Evolutionary conservation across 1,140 invertebrate species (phyloP), one percentile per base, ranked within the genome.

Genomic region (Drosophila equinoxialis): DNA sequence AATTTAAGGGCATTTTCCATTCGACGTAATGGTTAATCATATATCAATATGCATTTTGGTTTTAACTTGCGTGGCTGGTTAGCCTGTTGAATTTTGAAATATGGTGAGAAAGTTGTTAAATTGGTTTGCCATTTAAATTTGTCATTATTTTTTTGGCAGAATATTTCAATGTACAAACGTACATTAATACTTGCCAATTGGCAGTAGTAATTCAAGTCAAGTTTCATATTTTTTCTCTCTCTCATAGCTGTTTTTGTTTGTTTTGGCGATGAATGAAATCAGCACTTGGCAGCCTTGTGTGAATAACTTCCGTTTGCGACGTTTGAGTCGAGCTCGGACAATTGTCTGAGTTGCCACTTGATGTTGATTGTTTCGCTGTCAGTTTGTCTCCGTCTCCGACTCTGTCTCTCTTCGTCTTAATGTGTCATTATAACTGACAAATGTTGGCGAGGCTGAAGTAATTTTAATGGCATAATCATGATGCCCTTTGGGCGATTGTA

Each of bases 401-500:
- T 45, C 64, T 68, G 23, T 13, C 5, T 6, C 57, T 59, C 71
- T 63, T 59, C 67, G 65, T 67, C 71, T 77, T 74, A 64, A 77
- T 75, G 81, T 72, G 73, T 79, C 87, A 87, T 85, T 87, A 81
- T 87, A 70, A 86, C 79, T 83, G 71, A 45, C 51, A 41, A 65
- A 33, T 61, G 26, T 74, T 39, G 64, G 26, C 74, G 75, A 86
- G 79, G 79, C 14, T 65, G 17, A 42, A 51, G 37, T 65, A 67
- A 81, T 59, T 57, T 51, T 77, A 63, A 74, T 71, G 66, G 58
- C 75, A 77, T 77, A 74, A 80, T 80, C 65, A 78, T 80, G 60
- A 66, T 58, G 71, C 71, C 71, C 58, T 26, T 13, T n/a, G 74
- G 81, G 81, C 81, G 72, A 63, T 68, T 68, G 51, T 61, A 68